Evolutionary conservation across 2,888 invertebrate species (phyloP), one percentile per base, ranked within the genome.

Genomic region (Xestoiulus laeticollis): DNA sequence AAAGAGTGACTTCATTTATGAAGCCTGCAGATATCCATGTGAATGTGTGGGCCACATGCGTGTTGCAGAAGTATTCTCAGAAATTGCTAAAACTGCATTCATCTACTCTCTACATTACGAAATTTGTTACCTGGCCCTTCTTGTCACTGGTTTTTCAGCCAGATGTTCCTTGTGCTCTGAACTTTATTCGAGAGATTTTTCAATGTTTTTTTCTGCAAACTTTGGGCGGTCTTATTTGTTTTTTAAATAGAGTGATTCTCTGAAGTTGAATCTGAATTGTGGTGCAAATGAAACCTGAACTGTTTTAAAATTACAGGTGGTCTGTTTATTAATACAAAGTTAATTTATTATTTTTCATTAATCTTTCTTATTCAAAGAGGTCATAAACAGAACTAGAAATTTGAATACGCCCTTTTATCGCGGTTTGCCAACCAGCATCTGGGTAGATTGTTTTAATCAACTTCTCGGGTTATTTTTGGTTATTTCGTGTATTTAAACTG

Each of bases 291-390:
- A 78, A 78, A 78, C 30, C 30, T 78, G 78, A 78, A 30, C 78
- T 30, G 78, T 22, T 30, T 30, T 78, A 78, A 78, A 78, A 78
- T 78, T 30, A 5, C 78, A 78, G 78, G 78, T 78, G 78, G 78
- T 78, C 78, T 30, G 78, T n/a, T 16, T 59, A 48, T 48, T 48
- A 48, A 48, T 10, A 22, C 68, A 26, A 68, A 68, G 26, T 59
- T 78, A 78, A 78, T 78, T 78, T 78, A 78, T 68, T 68, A 68
- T 78, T 78, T 78, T 78, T 78, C 78, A 78, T 78, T 78, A 78
- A 78, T 78, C 30, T 78, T 78, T 78, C 0, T 22, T 78, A 14
- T 22, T 30, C 78, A 78, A 30, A 78, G 78, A 78, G 78, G 78
- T 78, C 78, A 14, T 68, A 68, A 22, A 59, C 53, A 59, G 53